Conservation (phyloP, 2,797 vertebrate genomes). For the Sebastes kiyomatsui region DNA sequence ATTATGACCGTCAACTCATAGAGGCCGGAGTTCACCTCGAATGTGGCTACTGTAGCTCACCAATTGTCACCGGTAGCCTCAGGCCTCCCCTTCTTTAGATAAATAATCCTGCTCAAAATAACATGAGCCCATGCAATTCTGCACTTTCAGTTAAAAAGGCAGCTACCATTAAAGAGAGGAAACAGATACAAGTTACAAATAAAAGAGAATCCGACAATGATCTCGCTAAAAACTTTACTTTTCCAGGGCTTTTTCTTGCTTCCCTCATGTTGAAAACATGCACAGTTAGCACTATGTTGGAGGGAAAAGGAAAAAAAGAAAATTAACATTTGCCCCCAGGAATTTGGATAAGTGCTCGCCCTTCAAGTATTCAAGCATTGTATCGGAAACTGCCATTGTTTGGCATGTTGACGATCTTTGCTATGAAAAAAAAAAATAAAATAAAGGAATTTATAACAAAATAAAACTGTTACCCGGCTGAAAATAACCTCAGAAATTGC, state of each 20-base stretch:
- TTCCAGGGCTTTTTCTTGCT: slow-evolving; percentile 42
- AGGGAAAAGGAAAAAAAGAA: slow-evolving; percentile 9
- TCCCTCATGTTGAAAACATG: slow-evolving; percentile 78
- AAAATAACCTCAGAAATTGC: slow-evolving; percentile 50
- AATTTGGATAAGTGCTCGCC: slow-evolving; percentile 80
- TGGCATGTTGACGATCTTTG: slow-evolving; percentile 70
- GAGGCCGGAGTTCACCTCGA: slow-evolving; percentile 72
- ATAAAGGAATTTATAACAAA: slow-evolving; percentile 44
- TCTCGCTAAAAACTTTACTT: slow-evolving; percentile 33
- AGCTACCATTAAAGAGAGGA: slow-evolving; percentile 73
- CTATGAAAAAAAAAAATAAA: slow-evolving; percentile 30
- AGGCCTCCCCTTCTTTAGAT: slow-evolving; percentile 46
- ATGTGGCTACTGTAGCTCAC: slow-evolving; percentile 49
- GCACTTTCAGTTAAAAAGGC: slow-evolving; percentile 75
- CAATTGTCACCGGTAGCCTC: slow-evolving; percentile 70
- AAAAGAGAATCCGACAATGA: slow-evolving; percentile 49
- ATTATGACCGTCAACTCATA: slow-evolving; percentile 40
- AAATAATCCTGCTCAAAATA: slow-evolving; percentile 60
- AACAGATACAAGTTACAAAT: slow-evolving; percentile 65
- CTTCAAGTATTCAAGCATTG: slow-evolving; percentile 83
- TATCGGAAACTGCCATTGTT: slow-evolving; percentile 58
- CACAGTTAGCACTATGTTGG: slow-evolving; percentile 67
- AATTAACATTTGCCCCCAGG: slow-evolving; percentile 29
- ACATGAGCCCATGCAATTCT: slow-evolving; percentile 71
- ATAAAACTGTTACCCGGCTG: slow-evolving; percentile 41